A percentile compares a stretch with the other conserved stretches of the same genome.
Conservation (phyloP, 2,797 vertebrate species). For the Lutjanus campechanus region DNA sequence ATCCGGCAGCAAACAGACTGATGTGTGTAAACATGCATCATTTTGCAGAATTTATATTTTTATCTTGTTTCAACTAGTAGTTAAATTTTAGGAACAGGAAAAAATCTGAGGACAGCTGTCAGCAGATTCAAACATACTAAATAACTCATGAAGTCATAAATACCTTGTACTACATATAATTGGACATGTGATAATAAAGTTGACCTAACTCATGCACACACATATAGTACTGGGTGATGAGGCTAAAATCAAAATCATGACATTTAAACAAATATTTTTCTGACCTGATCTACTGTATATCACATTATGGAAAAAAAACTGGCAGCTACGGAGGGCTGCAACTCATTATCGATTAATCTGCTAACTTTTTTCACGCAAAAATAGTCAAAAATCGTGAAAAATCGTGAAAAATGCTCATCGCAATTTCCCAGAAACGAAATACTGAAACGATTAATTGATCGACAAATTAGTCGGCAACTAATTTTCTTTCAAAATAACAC, state of each 20-base stretch:
- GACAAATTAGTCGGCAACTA: too few relatives aligned
- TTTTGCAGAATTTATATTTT: background rate
- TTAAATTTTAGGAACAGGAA: background rate
- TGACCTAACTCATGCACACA: background rate
- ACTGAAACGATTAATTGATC: too few relatives aligned
- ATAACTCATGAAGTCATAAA: background rate
- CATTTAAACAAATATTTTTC: background rate
- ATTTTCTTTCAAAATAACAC: too few relatives aligned
- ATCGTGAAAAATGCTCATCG: too few relatives aligned
- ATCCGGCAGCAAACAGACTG: background rate
- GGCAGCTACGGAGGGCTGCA: too few relatives aligned
- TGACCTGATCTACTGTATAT: background rate
- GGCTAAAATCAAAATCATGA: background rate
- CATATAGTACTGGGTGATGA: background rate
- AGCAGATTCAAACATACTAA: background rate
- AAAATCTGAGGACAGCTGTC: background rate
- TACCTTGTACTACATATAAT: too few relatives aligned
- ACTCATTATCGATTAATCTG: too few relatives aligned
- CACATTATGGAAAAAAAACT: background rate
- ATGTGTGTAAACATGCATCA: background rate
- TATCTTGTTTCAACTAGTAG: background rate
- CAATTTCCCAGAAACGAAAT: too few relatives aligned
- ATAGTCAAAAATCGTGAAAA: too few relatives aligned
- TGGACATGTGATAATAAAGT: too few relatives aligned
- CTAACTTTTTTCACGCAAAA: too few relatives aligned